These are phyloP conservation scores for Gonocerus acuteangulatus DNA, from an alignment of 2,888 invertebrate species.

Conservation along the genomic window DNA sequence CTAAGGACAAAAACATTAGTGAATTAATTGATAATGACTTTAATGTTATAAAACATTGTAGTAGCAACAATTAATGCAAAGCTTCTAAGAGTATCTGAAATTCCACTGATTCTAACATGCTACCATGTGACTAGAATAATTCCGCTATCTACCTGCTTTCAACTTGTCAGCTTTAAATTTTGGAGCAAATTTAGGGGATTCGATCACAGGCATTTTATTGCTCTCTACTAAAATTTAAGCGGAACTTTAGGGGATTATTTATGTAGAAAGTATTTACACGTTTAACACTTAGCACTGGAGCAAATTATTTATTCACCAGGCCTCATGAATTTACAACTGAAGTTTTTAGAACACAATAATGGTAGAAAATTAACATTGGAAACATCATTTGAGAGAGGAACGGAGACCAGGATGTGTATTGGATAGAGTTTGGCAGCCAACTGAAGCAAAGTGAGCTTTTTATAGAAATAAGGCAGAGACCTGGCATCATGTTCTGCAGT, in stretches of 20 bases:
- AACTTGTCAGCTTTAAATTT: conserved; percentile 75
- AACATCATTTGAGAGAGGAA: conserved; percentile 5
- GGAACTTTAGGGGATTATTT: too few species aligned
- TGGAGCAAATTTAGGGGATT: conserved; percentile 50
- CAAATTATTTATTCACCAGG: neutral
- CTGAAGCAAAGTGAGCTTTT: conserved; percentile 35
- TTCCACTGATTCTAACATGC: neutral
- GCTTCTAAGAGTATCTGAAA: neutral
- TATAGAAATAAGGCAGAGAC: conserved; percentile 33
- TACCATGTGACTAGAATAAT: conserved; percentile 9
- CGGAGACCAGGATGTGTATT: conserved; percentile 26
- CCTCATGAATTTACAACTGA: neutral
- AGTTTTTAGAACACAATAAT: too few species aligned
- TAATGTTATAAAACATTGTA: too few species aligned
- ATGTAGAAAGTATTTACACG: neutral
- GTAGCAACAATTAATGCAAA: neutral
- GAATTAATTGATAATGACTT: too few species aligned
- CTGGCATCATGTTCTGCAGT: conserved; percentile 34
- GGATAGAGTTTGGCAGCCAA: conserved; percentile 35
- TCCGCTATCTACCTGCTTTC: conserved; percentile 54
- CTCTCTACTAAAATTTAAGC: neutral
- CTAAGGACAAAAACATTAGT: neutral
- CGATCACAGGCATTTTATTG: conserved; percentile 35
- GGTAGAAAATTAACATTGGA: too few species aligned
- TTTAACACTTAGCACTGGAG: conserved; percentile 6